These are phyloP conservation scores for Fulmarus glacialis DNA, from an alignment of 2,113 vertebrate species.

Conservation along the genomic window DNA sequence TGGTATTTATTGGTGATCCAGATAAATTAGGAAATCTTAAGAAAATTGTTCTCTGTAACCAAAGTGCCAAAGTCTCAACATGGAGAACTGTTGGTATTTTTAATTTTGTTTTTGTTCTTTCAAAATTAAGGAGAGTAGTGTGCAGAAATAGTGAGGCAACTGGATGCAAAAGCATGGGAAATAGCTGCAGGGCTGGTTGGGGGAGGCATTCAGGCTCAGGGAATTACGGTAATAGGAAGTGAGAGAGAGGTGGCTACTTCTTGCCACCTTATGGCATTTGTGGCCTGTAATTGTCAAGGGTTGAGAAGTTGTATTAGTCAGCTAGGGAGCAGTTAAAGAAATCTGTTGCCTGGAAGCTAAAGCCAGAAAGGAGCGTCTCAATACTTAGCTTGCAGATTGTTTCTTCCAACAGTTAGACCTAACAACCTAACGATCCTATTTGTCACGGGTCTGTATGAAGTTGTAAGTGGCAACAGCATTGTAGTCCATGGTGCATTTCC, in stretches of 20 bases:
- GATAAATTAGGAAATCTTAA: not conserved
- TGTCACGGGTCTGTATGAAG: not conserved
- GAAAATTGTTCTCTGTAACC: not conserved
- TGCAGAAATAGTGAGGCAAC: not conserved
- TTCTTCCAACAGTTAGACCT: not conserved
- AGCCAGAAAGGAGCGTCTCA: fast-evolving
- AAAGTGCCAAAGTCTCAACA: not conserved
- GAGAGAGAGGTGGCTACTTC: not conserved
- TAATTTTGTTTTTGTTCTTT: not conserved
- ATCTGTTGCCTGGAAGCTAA: not conserved
- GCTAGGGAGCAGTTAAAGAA: not conserved
- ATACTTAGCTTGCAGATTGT: not conserved
- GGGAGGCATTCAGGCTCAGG: not conserved
- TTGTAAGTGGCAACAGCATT: not conserved
- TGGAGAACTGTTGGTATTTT: not conserved
- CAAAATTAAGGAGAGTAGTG: not conserved
- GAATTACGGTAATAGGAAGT: fast-evolving
- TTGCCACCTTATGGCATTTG: not conserved
- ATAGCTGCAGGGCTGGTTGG: not conserved
- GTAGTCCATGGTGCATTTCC: fast-evolving
- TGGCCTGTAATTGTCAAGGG: too few relatives aligned
- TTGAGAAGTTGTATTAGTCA: fast-evolving
- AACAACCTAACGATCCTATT: fast-evolving
- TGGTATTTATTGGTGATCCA: not conserved
- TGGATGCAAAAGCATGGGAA: not conserved